These are phyloP conservation scores for Drosophila birchii DNA, from an alignment of 2,888 invertebrate species.

Conservation along the genomic window DNA sequence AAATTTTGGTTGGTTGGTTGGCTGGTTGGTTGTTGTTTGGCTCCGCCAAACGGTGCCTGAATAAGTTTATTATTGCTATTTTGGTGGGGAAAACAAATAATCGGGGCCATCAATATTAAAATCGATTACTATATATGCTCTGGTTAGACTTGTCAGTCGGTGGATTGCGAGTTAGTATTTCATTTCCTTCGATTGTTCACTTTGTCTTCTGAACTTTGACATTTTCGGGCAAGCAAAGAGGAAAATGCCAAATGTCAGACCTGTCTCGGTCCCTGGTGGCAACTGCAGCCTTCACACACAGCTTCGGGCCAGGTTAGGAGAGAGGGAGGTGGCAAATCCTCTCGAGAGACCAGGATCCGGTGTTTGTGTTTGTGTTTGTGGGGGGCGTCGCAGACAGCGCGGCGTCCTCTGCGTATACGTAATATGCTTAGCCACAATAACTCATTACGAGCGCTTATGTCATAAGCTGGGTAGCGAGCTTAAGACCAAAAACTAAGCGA, in stretches of 20 bases:
- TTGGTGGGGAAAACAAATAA: constrained; percentile 31
- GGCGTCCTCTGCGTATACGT: constrained; percentile 65
- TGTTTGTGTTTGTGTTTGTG: constrained; percentile 12
- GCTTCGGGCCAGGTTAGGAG: constrained; percentile 21
- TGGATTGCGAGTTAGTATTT: constrained; percentile 19
- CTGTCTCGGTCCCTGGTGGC: constrained; percentile 15
- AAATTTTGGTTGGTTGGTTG: neutral
- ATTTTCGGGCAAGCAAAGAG: constrained; percentile 49
- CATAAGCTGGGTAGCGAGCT: constrained; percentile 30
- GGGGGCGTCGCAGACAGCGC: constrained; percentile 52
- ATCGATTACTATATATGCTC: constrained; percentile 29
- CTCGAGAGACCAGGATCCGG: constrained; percentile 11
- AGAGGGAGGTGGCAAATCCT: constrained; percentile 1
- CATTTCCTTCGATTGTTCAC: constrained; percentile 8
- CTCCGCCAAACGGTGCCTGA: constrained; percentile 3
- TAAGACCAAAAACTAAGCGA: neutral
- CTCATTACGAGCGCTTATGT: constrained; percentile 43
- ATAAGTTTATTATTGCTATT: constrained; percentile 16
- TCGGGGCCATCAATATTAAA: constrained; percentile 38
- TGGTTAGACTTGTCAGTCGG: constrained; percentile 6
- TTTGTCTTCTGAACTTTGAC: constrained; percentile 62
- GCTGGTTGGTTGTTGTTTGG: neutral
- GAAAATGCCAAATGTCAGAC: constrained; percentile 65
- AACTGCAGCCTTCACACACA: constrained; percentile 42
- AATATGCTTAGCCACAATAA: constrained; percentile 32